Evolutionary conservation across 2,888 invertebrate species (phyloP), one percentile per base, ranked within the genome.

Genomic region (Diogma glabrata): DNA sequence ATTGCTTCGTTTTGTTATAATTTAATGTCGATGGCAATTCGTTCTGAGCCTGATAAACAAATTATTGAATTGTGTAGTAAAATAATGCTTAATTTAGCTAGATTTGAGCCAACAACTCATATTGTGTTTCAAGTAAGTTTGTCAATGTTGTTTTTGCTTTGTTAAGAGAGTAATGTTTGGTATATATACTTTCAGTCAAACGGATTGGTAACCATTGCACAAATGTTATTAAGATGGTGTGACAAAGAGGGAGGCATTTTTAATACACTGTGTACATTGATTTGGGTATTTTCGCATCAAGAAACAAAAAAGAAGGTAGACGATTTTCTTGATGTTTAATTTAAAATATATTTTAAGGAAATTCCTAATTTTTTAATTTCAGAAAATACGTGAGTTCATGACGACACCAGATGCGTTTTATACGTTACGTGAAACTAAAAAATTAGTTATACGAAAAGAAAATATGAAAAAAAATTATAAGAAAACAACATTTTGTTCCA

Each of bases 11-110:
- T 69, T 53, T 70, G 70, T 54, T 69, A 70, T 53, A 69, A 67
- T 20, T 65, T 70, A 19, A 70, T 70, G 70, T 67, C 69, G 3
- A 67, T 69, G 54, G 66, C 70, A 22, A 70, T 69, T 55, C 68
- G 70, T 28, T 70, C 70, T 2, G 70, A 70, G 54, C 63, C 67
- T 23, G 70, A 70, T 56, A 70, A 69, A 53, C 65, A 67, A 54
- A 54, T 70, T 19, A 69, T 70, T 51, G 66, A 67, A 56, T 60
- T 65, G 6, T 69, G 70, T 56, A 67, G 70, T 54, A 63, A 67
- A 16, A 75, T 84, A 40, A 72, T 86, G 26, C 76, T 84, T 40
- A 85, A 84, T 61, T 67, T 86, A 55, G 75, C 78, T 10, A 77
- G 84, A 52, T 81, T 79, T 58, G 71, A 71, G 49, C 67, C 72